Evolutionary conservation across 1,140 invertebrate genomes (phyloP), one percentile per base, ranked within the genome.

Genomic region (Armadillidium nasatum): DNA sequence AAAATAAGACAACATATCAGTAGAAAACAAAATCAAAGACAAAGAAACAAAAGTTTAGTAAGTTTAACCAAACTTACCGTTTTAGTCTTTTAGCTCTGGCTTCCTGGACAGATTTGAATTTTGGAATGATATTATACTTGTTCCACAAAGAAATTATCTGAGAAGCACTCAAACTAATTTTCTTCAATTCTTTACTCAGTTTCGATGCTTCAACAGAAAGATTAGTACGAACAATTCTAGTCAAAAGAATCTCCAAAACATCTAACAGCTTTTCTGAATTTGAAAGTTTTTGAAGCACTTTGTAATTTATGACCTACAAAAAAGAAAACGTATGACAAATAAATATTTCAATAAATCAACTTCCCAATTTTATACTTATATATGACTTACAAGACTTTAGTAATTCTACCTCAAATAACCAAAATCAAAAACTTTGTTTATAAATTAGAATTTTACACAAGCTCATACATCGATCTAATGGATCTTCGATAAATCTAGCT

Each of bases 171-270:
- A 60, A 60, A 60, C 2, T 60, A 15, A 60, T 60, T 19, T 60
- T 60, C 50, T 60, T 60, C 50, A 60, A 60, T 60, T 60, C 50
- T 60, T 60, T 60, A 19, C 50, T 60, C 50, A 60, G 19, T 19
- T 60, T 60, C 19, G 50, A 60, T 15, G 50, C 50, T 60, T 60
- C 50, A 4, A 3, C 19, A 2, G 50, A 60, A 19, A 15, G 11
- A 13, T 60, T 60, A 15, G 50, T 60, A 4, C 50, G 11, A 1
- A 60, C 50, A 60, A 60, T 60, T 60, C 50, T 60, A 13, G 50
- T 15, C 11, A 60, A 15, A 3, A 60, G 19, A 7, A 60, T 19
- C 19, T 60, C 50, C 50, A 60, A 60, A 60, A 60, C 50, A 3
- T 60, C 50, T 19, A 60, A 19, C 50, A 15, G 11, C 19, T 19